Evolutionary conservation across 2,113 vertebrate genomes (phyloP).

Genomic region (Nothobranchius furzeri): DNA sequence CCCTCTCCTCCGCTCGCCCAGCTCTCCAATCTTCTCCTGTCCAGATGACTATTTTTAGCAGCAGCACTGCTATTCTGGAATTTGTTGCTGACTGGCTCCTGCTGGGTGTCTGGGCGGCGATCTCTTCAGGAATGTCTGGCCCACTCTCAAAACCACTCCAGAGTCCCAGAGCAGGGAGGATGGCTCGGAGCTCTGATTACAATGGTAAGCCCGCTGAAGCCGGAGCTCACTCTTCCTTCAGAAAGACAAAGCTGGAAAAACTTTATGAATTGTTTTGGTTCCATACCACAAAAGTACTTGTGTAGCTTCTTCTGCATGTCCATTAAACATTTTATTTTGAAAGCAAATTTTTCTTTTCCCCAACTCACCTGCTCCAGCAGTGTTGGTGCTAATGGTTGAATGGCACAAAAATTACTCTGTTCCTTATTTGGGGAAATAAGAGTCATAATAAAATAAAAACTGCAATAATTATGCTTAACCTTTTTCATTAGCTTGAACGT

Average conservation of each 20-base stretch:
- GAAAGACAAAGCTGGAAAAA: slow-evolving; percentile 32
- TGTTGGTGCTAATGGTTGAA: too few species aligned
- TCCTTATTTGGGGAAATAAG: too few species aligned
- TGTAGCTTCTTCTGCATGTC: not conserved
- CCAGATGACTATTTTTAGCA: slow-evolving; percentile 82
- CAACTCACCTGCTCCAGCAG: too few species aligned
- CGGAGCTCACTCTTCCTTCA: slow-evolving; percentile 31
- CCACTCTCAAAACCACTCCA: slow-evolving; percentile 79
- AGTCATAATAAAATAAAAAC: too few species aligned
- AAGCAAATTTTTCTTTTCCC: too few species aligned
- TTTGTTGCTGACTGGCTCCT: slow-evolving; percentile 81
- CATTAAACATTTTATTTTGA: not conserved
- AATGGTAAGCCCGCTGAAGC: slow-evolving; percentile 49
- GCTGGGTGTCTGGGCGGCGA: slow-evolving; percentile 78
- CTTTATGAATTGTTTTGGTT: slow-evolving; percentile 33
- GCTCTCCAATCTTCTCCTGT: slow-evolving; percentile 68
- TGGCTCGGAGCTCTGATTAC: slow-evolving; percentile 73
- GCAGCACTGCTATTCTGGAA: slow-evolving; percentile 82
- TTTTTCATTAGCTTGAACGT: too few species aligned
- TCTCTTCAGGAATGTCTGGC: slow-evolving; percentile 83
- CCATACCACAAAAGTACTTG: not conserved
- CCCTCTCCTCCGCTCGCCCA: slow-evolving; percentile 17
- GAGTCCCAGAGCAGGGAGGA: slow-evolving; percentile 66
- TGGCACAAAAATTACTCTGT: too few species aligned
- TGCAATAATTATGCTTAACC: too few species aligned